Base-by-base conservation (phyloP, 1,140 invertebrate species). In the Drosophila takahashii region DNA sequence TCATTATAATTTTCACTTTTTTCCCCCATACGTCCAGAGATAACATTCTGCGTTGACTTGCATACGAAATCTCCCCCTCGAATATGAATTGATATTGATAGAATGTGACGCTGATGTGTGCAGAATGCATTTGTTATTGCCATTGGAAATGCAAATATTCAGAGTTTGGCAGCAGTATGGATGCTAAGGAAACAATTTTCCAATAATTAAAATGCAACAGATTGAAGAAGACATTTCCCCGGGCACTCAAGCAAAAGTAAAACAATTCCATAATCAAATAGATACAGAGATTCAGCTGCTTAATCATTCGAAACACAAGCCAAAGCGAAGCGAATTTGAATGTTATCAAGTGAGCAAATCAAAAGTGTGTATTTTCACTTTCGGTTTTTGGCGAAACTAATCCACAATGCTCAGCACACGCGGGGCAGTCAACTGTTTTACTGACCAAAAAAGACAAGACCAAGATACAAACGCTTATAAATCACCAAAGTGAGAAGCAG, bases 71-170 rank as follows among this genome's bases (percentile, higher is more conserved):
- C 60, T 42, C 22, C 9, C 29, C 16, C 11, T 2, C 11, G 39
- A 36, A 64, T 76, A 72, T 61, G 67, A 57, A 71, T 69, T 59
- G 64, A 74, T 62, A 75, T 79, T 84, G 81, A 79, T 75, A 66
- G 77, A 85, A 85, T 79, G 64, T 45, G 53, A 58, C 58, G 62
- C 45, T 77, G 77, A 65, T 77, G 60, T 65, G 51, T 75, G 56
- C n/a, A 52, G 48, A 62, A 69, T 62, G 73, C 16, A 54, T 57
- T 59, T 78, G 58, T 56, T 78, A 48, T 51, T 47, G 54, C 32
- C 50, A 58, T 59, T 81, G 70, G 65, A 81, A 75, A 86, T 86
- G 83, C 83, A 87, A 86, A 81, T 81, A 64, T 65, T 76, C 78
- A 29, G 34, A 36, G 27, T 32, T 39, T 18, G 41, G 1, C 59